These are phyloP conservation scores for Hippotragus niger DNA, from an alignment of 2,113 vertebrate genomes.

Conservation along the genomic window DNA sequence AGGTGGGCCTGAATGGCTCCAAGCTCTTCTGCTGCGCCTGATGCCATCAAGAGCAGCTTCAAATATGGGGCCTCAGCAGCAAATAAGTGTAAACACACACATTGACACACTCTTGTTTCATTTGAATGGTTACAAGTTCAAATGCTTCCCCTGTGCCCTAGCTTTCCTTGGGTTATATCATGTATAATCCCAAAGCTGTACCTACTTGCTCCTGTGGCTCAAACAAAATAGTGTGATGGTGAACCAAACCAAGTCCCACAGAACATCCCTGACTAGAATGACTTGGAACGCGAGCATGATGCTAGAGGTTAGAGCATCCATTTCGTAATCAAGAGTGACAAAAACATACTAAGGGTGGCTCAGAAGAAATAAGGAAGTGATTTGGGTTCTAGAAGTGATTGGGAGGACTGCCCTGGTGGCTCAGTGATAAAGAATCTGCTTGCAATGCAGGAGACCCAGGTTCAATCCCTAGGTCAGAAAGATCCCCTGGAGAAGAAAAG, in stretches of 20 bases:
- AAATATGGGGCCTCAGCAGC: background rate
- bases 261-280: background rate
- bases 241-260: background rate
- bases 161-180: background rate
- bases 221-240: background rate
- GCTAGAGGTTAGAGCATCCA: background rate
- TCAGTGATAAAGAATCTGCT: background rate
- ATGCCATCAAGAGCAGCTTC: background rate
- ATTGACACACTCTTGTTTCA: background rate
- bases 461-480: background rate
- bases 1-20: background rate
- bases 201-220: background rate
- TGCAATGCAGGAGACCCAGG: background rate
- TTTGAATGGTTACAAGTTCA: background rate
- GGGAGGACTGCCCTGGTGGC: background rate
- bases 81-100: background rate
- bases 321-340: background rate
- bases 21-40: background rate
- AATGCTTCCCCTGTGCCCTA: background rate
- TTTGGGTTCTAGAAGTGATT: background rate
- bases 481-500: background rate
- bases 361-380: background rate
- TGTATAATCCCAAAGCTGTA: background rate
- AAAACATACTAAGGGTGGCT: background rate
- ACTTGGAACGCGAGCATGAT: background rate